Evolutionary conservation across 2,797 vertebrate species (phyloP), one percentile per base, ranked within the genome.

Genomic region (Argentina silus): DNA sequence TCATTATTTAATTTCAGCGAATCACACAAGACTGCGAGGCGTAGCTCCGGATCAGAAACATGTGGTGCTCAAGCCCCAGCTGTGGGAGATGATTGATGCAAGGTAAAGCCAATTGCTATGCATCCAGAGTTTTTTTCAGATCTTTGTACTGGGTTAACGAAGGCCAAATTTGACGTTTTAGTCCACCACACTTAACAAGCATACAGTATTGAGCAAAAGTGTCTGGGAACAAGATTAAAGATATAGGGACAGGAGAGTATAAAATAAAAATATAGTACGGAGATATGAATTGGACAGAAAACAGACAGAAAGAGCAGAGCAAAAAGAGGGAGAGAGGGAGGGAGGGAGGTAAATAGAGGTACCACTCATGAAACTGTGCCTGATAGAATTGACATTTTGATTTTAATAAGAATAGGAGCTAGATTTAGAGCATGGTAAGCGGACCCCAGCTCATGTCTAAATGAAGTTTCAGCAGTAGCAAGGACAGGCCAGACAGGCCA

Each of bases 301-400:
- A 56, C 57, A 23, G 7, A 48, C 12, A 17, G 61, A n/a, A n/a
- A 57, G 50, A 45, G 64, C 53, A 72, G 1, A 59, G 14, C 51
- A 56, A 61, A 78, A 21, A 78, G 73, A 78, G 76, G 76, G 59
- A 74, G 76, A 48, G 21, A 50, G 4, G 3, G 50, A 59, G 47
- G 17, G 43, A 48, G 44, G 21, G 56, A 44, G 42, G 11, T 42
- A 44, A 15, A 63, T 15, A 43, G 21, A 17, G 56, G 19, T 21
- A 10, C 7, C 23, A 3, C 56, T 11, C 42, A 44, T 70, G 64
- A 69, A 64, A 82, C 72, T 66, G 47, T 60, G n/a, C 43, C 23
- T 74, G 53, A 79, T 80, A 64, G 68, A 78, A 81, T 74, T 76
- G 78, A 79, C 67, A 77, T 83, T 83, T 74, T 50, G 69, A 36